Conservation (phyloP, 2,888 invertebrate genomes). For the Drosophila formosana region DNA sequence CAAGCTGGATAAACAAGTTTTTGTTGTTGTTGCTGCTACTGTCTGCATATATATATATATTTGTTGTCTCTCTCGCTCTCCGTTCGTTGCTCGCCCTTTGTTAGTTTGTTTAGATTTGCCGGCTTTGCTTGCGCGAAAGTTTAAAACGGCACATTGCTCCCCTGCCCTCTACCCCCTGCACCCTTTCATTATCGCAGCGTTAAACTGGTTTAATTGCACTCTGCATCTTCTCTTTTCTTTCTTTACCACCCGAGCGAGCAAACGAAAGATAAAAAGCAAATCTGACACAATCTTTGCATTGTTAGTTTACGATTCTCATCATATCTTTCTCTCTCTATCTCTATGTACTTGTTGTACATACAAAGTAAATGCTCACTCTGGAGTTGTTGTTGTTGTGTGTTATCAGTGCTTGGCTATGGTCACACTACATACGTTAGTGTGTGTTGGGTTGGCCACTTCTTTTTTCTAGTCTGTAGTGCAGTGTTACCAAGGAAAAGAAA, state of each 20-base stretch:
- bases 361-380: background rate
- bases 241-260: slow-evolving; percentile 24
- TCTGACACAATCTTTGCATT: slow-evolving; percentile 26
- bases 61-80: slow-evolving; percentile 17
- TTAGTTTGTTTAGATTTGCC: slow-evolving; percentile 64
- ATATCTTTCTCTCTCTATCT: background rate
- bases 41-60: slow-evolving; percentile 3
- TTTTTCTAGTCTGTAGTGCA: slow-evolving; percentile 11
- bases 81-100: slow-evolving; percentile 36
- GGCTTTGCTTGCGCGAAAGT: slow-evolving; percentile 62
- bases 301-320: slow-evolving; percentile 16
- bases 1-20: slow-evolving; percentile 61
- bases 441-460: slow-evolving; percentile 6
- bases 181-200: slow-evolving; percentile 41
- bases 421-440: slow-evolving; percentile 20
- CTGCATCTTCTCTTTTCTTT: slow-evolving; percentile 31
- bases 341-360: slow-evolving; percentile 1
- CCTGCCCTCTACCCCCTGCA: slow-evolving; percentile 7
- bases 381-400: background rate
- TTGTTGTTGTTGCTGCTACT: slow-evolving; percentile 34
- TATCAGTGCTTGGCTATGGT: background rate
- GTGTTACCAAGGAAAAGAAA: slow-evolving; percentile 19
- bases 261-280: slow-evolving; percentile 35
- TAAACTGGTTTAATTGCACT: slow-evolving; percentile 73
- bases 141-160: slow-evolving; percentile 60